Conservation (phyloP, 2,888 invertebrate species). For the Ernsta delagoae region DNA sequence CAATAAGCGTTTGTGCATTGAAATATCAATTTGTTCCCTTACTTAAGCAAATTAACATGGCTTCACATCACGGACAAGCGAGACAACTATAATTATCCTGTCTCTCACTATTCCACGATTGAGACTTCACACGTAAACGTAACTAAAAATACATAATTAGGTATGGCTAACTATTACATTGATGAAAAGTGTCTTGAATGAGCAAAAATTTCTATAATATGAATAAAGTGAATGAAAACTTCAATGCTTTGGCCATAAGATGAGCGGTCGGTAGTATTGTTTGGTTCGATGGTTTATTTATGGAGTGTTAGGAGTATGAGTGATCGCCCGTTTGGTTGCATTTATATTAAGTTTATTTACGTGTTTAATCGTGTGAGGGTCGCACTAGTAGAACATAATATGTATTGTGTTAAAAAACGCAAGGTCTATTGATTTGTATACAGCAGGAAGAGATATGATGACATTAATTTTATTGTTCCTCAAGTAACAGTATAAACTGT, state of each 20-base stretch:
- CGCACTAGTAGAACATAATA: conserved; percentile 8
- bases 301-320: conserved; percentile 56
- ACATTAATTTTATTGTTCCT: no score
- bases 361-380: conserved; percentile 44
- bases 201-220: neutral
- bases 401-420: neutral
- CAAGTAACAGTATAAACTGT: no score
- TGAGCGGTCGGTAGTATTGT: conserved; percentile 33
- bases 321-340: conserved; percentile 65
- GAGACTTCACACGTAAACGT: no score
- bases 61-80: no score
- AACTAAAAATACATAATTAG: no score
- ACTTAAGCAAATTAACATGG: no score
- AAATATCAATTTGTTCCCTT: no score
- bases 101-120: no score
- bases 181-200: neutral
- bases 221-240: neutral
- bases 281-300: conserved; percentile 55
- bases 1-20: neutral
- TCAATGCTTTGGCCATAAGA: neutral
- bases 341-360: conserved; percentile 66
- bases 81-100: no score
- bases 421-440: neutral
- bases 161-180: no score
- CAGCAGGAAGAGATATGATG: no score